Conservation (phyloP, 2,888 invertebrate genomes). For the Oegoconia quadripuncta region DNA sequence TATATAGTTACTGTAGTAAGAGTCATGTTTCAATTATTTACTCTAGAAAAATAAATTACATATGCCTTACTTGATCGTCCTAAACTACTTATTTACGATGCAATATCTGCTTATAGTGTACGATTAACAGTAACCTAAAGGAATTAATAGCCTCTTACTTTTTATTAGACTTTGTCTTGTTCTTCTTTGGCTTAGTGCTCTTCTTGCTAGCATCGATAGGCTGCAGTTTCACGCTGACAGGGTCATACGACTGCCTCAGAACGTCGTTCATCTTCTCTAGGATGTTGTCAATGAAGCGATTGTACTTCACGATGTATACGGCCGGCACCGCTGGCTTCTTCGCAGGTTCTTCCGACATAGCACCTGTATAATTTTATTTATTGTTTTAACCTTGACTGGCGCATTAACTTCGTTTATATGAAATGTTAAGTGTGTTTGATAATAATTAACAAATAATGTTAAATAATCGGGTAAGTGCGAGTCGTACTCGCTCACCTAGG, state of each 20-base stretch:
- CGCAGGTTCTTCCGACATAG: slow-evolving; percentile 56
- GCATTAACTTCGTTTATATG: too few relatives aligned
- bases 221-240: slow-evolving; percentile 87
- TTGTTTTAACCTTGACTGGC: slow-evolving; percentile 4
- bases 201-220: slow-evolving; percentile 77
- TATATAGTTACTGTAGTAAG: slow-evolving; percentile 1
- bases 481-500: too few relatives aligned
- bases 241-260: slow-evolving; percentile 88
- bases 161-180: slow-evolving; percentile 43
- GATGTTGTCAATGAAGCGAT: slow-evolving; percentile 91
- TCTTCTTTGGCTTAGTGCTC: slow-evolving; percentile 69
- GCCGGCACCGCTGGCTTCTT: slow-evolving; percentile 79
- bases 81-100: too few relatives aligned
- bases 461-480: too few relatives aligned
- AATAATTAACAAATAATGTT: too few relatives aligned
- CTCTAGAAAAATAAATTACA: too few relatives aligned
- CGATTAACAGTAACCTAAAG: too few relatives aligned
- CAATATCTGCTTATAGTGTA: too few relatives aligned
- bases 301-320: slow-evolving; percentile 89
- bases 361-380: slow-evolving; percentile 55
- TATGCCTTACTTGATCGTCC: too few relatives aligned
- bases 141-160: too few relatives aligned
- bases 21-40: too few relatives aligned
- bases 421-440: too few relatives aligned
- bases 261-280: slow-evolving; percentile 90